Percentiles rank a stretch among this genome's conserved stretches.
Conservation (phyloP, 2,888 invertebrate species). For the Tuberolachnus salignus region DNA sequence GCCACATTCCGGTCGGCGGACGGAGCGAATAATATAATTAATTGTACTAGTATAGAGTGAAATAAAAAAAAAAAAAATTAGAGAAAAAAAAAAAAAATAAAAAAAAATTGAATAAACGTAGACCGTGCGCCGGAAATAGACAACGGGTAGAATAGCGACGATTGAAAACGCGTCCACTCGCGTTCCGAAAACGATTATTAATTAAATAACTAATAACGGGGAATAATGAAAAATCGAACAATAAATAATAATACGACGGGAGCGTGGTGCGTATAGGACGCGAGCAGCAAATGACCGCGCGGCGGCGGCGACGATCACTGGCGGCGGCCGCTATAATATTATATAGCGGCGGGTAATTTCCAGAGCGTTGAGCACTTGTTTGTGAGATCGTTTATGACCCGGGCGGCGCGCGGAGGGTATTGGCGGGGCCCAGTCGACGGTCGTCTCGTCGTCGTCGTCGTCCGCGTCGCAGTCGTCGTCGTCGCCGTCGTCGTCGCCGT, state of each 20-base stretch:
- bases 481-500: constrained; percentile 61
- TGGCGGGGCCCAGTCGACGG: constrained; percentile 62
- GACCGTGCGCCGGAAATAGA: no score
- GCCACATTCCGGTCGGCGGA: no score
- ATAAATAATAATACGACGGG: no score
- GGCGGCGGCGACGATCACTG: constrained; percentile 28
- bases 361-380: constrained; percentile 53
- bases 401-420: constrained; percentile 62
- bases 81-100: constrained; percentile 3
- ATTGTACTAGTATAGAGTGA: no score
- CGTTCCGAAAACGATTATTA: no score
- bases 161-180: no score
- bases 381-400: constrained; percentile 56
- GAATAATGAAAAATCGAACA: no score
- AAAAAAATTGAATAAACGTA: no score
- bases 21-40: no score
- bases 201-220: no score
- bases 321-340: constrained; percentile 39
- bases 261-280: neutral
- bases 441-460: constrained; percentile 61
- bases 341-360: constrained; percentile 58
- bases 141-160: no score
- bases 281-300: constrained; percentile 17
- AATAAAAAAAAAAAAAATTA: neutral
- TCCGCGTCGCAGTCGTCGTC: constrained; percentile 65